phyloP scores from a whole-genome alignment of 2,888 invertebrate genomes.

The Lasioglossum pauxillum region DNA sequence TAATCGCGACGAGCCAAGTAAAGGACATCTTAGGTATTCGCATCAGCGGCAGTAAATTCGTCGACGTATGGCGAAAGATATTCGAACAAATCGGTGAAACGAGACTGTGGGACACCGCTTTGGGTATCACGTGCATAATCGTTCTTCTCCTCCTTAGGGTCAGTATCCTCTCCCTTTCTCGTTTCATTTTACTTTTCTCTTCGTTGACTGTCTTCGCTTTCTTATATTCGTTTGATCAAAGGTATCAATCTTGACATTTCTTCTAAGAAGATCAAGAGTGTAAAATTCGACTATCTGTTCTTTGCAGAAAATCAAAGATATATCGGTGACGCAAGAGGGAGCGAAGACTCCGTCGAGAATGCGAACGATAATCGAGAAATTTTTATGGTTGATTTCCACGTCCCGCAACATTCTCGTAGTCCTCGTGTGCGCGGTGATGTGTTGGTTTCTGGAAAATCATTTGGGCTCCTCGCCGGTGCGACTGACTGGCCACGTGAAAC shows the following conservation, averaged over 20 bases:
- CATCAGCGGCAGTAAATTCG: slow-evolving; percentile 89
- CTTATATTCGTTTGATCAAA: neutral
- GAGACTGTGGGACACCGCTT: slow-evolving; percentile 89
- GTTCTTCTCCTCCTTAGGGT: slow-evolving; percentile 90
- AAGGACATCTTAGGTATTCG: slow-evolving; percentile 90
- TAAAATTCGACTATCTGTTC: neutral
- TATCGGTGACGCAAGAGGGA: slow-evolving; percentile 85
- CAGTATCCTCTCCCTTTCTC: slow-evolving; percentile 71
- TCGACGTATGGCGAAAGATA: slow-evolving; percentile 90
- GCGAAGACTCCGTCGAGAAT: slow-evolving; percentile 83
- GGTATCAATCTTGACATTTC: neutral
- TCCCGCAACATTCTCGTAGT: slow-evolving; percentile 92
- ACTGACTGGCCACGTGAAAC: slow-evolving; percentile 89
- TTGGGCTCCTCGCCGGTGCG: slow-evolving; percentile 87
- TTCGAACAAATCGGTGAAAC: slow-evolving; percentile 90
- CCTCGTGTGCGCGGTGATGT: slow-evolving; percentile 88
- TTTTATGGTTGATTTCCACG: slow-evolving; percentile 90
- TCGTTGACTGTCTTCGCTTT: neutral
- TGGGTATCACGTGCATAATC: slow-evolving; percentile 89
- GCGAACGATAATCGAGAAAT: slow-evolving; percentile 85
- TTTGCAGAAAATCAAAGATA: slow-evolving; percentile 90
- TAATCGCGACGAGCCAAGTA: slow-evolving; percentile 92
- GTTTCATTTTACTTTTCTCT: neutral
- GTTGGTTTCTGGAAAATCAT: slow-evolving; percentile 88
- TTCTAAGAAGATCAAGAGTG: neutral